Evolutionary conservation across 92 coral and sea anemone species (phyloP).

Genomic region (Heliopora coerulea): DNA sequence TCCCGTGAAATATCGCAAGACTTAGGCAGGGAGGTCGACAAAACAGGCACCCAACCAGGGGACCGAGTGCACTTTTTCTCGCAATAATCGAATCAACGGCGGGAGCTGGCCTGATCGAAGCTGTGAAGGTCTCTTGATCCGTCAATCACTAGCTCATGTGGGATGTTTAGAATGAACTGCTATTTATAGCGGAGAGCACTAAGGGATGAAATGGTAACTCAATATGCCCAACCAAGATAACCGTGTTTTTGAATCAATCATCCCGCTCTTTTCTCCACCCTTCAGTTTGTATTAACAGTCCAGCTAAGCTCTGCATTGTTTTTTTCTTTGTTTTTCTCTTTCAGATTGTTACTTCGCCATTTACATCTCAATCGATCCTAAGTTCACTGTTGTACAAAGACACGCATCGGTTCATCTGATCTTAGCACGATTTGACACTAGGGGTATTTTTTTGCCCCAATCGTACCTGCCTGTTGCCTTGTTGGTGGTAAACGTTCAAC

Average conservation of each 20-base stretch:
- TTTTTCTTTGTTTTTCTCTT: constrained; percentile 13
- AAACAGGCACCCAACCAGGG: not conserved
- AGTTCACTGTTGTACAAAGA: constrained; percentile 36
- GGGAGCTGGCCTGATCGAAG: constrained; percentile 3
- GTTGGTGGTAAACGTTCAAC: constrained; percentile 46
- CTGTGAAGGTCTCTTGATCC: constrained; percentile 41
- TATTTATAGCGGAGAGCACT: constrained; percentile 37
- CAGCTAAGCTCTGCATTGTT: constrained; percentile 22
- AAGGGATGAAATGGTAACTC: constrained; percentile 32
- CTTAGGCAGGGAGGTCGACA: constrained; percentile 7
- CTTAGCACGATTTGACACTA: constrained; percentile 25
- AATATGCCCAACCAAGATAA: constrained; percentile 36
- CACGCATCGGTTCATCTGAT: constrained; percentile 42
- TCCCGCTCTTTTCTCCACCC: constrained; percentile 42
- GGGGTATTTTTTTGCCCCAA: constrained; percentile 35
- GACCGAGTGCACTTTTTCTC: not conserved
- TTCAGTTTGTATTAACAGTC: constrained; percentile 15
- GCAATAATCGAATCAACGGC: constrained; percentile 32
- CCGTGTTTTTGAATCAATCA: constrained; percentile 25
- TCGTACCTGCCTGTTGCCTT: constrained; percentile 35
- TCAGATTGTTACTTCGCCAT: not conserved
- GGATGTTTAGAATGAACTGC: constrained; percentile 41
- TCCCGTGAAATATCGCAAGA: too few species aligned
- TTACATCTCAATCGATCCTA: constrained; percentile 31
- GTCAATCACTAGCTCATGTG: constrained; percentile 47